phyloP scores from a whole-genome alignment of 2,888 invertebrate genomes.

The Coecobrya sp. region DNA sequence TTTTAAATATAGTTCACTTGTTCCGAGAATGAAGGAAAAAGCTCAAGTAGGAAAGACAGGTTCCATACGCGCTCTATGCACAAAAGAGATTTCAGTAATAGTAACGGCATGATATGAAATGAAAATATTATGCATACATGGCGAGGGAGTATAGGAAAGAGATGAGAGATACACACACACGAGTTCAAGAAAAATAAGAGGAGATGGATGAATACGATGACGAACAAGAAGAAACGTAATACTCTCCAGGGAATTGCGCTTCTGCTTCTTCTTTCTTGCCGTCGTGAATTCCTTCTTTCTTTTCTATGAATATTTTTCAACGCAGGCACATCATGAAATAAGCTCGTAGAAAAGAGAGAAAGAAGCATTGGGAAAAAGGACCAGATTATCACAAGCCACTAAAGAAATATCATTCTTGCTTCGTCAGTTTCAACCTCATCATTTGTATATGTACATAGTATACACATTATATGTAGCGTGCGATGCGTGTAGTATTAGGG shows the following conservation, averaged over 20 bases:
- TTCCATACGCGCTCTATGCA: neutral
- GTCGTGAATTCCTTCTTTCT: constrained; percentile 29
- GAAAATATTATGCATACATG: constrained; percentile 43
- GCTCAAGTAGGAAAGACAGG: neutral
- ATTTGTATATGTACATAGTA: neutral
- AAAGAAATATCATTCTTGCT: constrained; percentile 68
- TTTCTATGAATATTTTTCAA: neutral
- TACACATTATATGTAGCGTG: too few species aligned
- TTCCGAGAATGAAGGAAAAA: neutral
- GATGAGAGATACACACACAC: neutral
- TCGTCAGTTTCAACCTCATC: constrained; percentile 20
- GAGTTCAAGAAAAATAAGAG: constrained; percentile 56
- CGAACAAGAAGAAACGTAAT: constrained; percentile 72
- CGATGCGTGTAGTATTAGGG: neutral
- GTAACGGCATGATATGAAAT: neutral
- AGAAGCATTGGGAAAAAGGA: constrained; percentile 43
- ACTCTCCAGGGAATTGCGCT: constrained; percentile 67
- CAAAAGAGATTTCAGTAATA: constrained; percentile 28
- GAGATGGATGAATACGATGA: constrained; percentile 55
- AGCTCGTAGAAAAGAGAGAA: too few species aligned
- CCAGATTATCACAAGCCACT: constrained; percentile 63
- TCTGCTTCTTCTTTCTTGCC: constrained; percentile 40
- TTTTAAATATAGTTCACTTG: neutral
- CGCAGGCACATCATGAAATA: constrained; percentile 53
- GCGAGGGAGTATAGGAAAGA: constrained; percentile 4